Base-by-base conservation (phyloP, 2,113 vertebrate species). In the Perca flavescens region DNA sequence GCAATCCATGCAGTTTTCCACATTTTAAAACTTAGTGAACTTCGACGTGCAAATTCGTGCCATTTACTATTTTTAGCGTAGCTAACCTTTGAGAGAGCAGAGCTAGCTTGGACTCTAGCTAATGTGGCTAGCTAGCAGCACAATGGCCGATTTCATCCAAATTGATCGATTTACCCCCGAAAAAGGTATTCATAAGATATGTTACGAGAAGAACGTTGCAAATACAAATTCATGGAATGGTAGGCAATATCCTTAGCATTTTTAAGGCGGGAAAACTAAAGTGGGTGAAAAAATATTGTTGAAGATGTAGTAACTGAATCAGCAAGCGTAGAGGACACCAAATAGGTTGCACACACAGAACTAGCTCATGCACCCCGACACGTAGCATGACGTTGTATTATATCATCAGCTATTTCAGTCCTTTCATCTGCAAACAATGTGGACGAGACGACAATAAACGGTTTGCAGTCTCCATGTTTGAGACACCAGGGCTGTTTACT, bases 401-500 rank as follows among this genome's bases (percentile, higher is more conserved):
- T 34, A 72, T 47, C 10, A 56, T 56, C 16, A 46, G 22, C 67
- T 6, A 52, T 50, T 40, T 28, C 34, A 36, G 46, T 52, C 13
- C 34, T 67, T 22, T 56, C 54, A 68, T 72, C 60, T 52, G 54
- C 52, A 58, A 70, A 57, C 60, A 57, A n/a, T 31, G 62, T 11
- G 31, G 62, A 28, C 14, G 3, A 52, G 47, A 36, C n/a, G 22
- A 1, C 22, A 56, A 43, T 62, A 36, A 73, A 65, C 70, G 34
- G 67, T 52, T 28, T 22, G 12, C 36, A 2, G 50, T 22, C 0
- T 69, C 40, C 31, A 52, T 81, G 34, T 80, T 69, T 73, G 49
- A 71, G 58, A 53, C 50, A 60, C 53, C 4, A 60, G 7, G 2
- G 16, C 52, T 70, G 60, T 78, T 85, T 67, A 72, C 53, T 54